Evolutionary conservation across 2,113 vertebrate species (phyloP).

Genomic region (cattle (Bos taurus)): DNA sequence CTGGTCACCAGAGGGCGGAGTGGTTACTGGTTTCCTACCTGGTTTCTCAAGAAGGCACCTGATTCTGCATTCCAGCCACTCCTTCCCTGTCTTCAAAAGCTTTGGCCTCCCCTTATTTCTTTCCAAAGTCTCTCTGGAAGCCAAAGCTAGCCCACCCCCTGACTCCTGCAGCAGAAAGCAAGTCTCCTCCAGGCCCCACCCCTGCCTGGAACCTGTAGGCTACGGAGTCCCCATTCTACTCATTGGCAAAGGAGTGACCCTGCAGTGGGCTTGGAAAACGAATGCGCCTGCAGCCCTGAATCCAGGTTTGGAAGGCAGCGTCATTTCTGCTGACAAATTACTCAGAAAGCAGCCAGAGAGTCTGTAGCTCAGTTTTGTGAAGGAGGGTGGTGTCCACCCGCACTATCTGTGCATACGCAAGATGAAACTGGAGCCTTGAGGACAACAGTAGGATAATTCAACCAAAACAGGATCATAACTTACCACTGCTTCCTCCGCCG

Average conservation of each 20-base stretch:
- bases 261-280: neutral
- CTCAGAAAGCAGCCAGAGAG: neutral
- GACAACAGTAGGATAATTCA: neutral
- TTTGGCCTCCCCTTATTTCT: neutral
- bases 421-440: neutral
- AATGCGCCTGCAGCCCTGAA: neutral
- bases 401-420: neutral
- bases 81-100: neutral
- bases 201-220: neutral
- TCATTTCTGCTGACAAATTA: neutral
- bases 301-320: neutral
- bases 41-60: fast-evolving
- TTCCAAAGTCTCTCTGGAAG: neutral
- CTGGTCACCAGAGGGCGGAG: neutral
- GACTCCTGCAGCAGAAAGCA: neutral
- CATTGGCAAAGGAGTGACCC: neutral
- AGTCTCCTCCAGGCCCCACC: neutral
- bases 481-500: neutral
- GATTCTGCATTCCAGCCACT: neutral
- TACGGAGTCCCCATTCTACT: neutral
- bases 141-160: neutral
- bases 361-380: neutral
- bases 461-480: neutral
- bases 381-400: fast-evolving
- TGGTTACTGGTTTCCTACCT: neutral